A percentile compares a stretch with the other conserved stretches of the same genome.
phyloP scores from a whole-genome alignment of 2,888 invertebrate genomes.

The Drosophila paramelanica region DNA sequence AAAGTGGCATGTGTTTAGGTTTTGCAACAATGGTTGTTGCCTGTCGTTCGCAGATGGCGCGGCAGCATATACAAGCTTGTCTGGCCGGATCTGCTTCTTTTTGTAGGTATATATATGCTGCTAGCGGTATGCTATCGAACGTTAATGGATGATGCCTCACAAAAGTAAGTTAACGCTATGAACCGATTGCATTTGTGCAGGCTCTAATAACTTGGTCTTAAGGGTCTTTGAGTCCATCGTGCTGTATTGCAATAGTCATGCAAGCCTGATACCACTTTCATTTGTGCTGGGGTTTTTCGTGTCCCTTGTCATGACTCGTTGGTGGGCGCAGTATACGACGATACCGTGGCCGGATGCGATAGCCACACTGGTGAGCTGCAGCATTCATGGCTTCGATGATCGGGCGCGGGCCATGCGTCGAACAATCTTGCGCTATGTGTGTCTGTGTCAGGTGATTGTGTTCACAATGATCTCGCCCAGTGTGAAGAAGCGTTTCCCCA shows the following conservation, averaged over 20 bases:
- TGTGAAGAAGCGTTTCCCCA: constrained; percentile 95
- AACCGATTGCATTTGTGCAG: constrained; percentile 36
- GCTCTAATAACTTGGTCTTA: constrained; percentile 48
- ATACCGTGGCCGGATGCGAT: constrained; percentile 95
- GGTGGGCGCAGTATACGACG: constrained; percentile 93
- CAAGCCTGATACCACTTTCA: constrained; percentile 93
- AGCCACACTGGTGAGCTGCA: constrained; percentile 92
- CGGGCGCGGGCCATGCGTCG: constrained; percentile 92
- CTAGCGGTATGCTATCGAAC: constrained; percentile 59
- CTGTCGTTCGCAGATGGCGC: constrained; percentile 90
- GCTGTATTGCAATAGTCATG: constrained; percentile 92
- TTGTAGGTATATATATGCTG: constrained; percentile 90
- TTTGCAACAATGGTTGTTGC: background rate
- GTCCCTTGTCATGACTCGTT: constrained; percentile 94
- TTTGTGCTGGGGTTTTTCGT: constrained; percentile 98
- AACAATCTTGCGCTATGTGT: constrained; percentile 92
- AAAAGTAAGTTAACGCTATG: constrained; percentile 42
- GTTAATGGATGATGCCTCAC: constrained; percentile 33
- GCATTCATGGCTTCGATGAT: constrained; percentile 93
- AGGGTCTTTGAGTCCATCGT: constrained; percentile 92
- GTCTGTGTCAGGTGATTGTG: constrained; percentile 93
- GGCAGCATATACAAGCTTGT: constrained; percentile 97
- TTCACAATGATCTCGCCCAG: constrained; percentile 93
- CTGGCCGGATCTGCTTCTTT: constrained; percentile 93
- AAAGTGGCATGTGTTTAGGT: too few species aligned